phyloP scores from a whole-genome alignment of 1,140 invertebrate species.

The Trichonephila inaurata region DNA sequence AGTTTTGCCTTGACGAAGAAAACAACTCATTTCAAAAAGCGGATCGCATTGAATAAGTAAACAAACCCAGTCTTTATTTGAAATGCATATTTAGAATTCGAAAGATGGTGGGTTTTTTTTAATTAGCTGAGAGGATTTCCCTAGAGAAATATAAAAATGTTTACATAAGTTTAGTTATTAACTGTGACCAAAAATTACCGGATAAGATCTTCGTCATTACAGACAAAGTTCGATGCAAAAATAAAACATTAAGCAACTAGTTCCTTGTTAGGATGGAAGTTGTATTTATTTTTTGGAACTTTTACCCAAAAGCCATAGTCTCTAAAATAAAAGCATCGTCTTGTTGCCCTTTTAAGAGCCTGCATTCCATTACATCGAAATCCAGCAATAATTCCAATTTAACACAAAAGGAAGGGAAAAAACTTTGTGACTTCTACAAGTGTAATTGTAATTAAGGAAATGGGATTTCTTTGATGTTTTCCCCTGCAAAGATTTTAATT shows the following conservation, averaged over 20 bases:
- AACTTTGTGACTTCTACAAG: conserved; percentile 19
- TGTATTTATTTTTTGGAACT: not conserved
- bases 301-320: not conserved
- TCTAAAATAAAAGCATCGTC: not conserved
- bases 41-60: not conserved
- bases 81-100: not conserved
- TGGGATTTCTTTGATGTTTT: conserved; percentile 35
- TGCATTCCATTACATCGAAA: conserved; percentile 34
- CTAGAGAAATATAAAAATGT: not conserved
- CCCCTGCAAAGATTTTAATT: conserved; percentile 36
- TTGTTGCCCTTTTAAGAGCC: conserved; percentile 12
- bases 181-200: not conserved
- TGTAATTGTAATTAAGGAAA: conserved; percentile 62
- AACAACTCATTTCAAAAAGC: not conserved
- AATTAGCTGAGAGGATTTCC: not conserved
- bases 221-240: not conserved
- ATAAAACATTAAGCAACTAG: not conserved
- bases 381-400: conserved; percentile 54
- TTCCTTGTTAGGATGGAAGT: not conserved
- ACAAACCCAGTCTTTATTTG: too few species aligned
- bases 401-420: conserved; percentile 6
- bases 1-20: not conserved
- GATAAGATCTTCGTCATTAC: not conserved
- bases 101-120: not conserved
- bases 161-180: not conserved